phyloP scores from a whole-genome alignment of 2,113 vertebrate species.

The Cricetomys ansorgei region DNA sequence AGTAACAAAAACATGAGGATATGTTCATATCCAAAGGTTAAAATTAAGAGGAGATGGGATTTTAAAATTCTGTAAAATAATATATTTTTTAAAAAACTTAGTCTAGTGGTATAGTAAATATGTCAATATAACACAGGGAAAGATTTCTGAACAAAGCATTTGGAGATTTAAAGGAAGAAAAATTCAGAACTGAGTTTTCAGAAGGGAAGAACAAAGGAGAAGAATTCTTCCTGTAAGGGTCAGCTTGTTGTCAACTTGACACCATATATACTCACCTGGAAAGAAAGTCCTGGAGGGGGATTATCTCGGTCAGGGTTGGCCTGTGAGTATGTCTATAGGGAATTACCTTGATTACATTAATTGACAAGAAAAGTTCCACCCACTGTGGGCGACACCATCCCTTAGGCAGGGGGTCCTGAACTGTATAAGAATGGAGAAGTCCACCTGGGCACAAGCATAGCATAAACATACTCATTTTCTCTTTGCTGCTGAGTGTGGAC shows the following conservation, averaged over 20 bases:
- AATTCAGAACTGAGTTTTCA: not conserved
- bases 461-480: not conserved
- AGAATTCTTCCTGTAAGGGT: too few species aligned
- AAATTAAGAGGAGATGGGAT: not conserved
- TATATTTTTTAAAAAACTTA: not conserved
- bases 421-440: not conserved
- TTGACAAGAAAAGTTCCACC: not conserved
- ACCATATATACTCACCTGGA: not conserved
- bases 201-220: not conserved
- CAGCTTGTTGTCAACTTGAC: not conserved
- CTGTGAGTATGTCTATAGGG: not conserved
- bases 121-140: not conserved
- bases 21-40: not conserved
- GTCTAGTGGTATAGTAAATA: not conserved
- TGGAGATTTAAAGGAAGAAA: not conserved
- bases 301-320: not conserved
- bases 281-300: not conserved
- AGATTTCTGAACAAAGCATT: not conserved
- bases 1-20: not conserved
- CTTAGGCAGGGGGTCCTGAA: not conserved
- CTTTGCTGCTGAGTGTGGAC: not conserved
- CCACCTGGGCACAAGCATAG: not conserved
- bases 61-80: conserved; percentile 8
- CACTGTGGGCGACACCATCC: not conserved
- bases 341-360: not conserved